Evolutionary conservation across 2,113 vertebrate genomes (phyloP).

Genomic region (Hippotragus niger): DNA sequence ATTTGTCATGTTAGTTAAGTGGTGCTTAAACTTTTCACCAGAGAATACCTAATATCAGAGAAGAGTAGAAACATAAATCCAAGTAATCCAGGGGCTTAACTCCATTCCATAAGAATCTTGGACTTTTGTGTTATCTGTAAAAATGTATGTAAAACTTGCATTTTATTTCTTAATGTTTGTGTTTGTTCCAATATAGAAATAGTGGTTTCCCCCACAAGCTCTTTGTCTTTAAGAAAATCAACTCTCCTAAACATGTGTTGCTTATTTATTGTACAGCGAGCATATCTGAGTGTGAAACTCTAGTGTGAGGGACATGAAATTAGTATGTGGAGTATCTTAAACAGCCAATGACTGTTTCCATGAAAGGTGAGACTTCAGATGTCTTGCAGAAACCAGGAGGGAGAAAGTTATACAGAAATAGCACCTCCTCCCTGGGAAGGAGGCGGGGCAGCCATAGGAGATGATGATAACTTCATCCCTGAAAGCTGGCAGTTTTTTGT

Average conservation of each 20-base stretch:
- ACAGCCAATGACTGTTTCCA: not conserved
- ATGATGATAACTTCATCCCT: not conserved
- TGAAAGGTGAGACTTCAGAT: not conserved
- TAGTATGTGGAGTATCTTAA: not conserved
- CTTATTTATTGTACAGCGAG: not conserved
- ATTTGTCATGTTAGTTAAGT: constrained; percentile 24
- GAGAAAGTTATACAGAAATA: not conserved
- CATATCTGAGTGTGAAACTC: not conserved
- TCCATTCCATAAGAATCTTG: not conserved
- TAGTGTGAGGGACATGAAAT: not conserved
- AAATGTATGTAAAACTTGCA: not conserved
- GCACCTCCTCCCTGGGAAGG: not conserved
- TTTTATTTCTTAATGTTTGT: not conserved
- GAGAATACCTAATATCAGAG: not conserved
- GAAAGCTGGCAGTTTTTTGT: constrained; percentile 32
- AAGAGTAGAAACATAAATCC: not conserved
- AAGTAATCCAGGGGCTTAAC: not conserved
- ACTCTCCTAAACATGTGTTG: not conserved
- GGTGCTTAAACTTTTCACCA: constrained; percentile 6
- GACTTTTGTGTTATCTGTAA: not conserved
- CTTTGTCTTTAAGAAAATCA: not conserved
- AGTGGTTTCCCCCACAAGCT: not conserved
- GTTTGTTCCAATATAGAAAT: not conserved
- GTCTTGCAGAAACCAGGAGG: not conserved
- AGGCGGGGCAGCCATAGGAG: not conserved